A percentile compares a stretch with the other conserved stretches of the same genome.
phyloP scores from a whole-genome alignment of 2,797 vertebrate genomes.

The Psittacula derbiana region DNA sequence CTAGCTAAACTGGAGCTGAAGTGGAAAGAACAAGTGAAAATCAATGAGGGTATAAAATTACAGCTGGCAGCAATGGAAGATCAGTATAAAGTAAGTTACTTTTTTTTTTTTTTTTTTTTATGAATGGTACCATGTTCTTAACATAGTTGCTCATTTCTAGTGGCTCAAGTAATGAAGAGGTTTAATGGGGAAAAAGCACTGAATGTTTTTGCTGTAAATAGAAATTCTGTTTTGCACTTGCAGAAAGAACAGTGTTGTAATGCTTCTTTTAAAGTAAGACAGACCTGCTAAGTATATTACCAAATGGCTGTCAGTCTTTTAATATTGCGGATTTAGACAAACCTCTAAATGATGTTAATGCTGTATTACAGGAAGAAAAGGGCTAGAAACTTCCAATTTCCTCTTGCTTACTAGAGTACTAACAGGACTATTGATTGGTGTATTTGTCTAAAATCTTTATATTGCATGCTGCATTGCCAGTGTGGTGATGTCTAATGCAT shows the following conservation, averaged over 20 bases:
- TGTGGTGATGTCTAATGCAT: neutral
- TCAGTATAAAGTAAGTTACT: conserved; percentile 85
- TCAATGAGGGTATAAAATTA: conserved; percentile 86
- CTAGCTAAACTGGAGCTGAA: conserved; percentile 93
- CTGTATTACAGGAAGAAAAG: neutral
- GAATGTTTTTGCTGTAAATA: neutral
- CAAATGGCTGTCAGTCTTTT: neutral
- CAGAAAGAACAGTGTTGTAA: neutral
- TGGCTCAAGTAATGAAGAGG: neutral
- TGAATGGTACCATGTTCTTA: neutral
- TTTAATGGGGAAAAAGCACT: neutral
- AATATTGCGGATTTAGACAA: neutral
- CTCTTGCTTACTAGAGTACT: neutral
- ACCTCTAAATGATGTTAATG: neutral
- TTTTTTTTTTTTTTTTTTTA: neutral
- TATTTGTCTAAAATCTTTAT: neutral
- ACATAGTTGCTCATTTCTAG: neutral
- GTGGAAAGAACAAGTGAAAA: conserved; percentile 93
- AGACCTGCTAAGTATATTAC: neutral
- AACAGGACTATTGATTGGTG: neutral
- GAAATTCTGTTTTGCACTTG: neutral
- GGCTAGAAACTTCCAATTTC: neutral
- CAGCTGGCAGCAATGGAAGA: conserved; percentile 89
- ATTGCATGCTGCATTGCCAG: neutral
- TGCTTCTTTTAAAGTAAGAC: neutral